Conservation (phyloP, 2,888 invertebrate genomes). For the Drosophila prostipennis region DNA sequence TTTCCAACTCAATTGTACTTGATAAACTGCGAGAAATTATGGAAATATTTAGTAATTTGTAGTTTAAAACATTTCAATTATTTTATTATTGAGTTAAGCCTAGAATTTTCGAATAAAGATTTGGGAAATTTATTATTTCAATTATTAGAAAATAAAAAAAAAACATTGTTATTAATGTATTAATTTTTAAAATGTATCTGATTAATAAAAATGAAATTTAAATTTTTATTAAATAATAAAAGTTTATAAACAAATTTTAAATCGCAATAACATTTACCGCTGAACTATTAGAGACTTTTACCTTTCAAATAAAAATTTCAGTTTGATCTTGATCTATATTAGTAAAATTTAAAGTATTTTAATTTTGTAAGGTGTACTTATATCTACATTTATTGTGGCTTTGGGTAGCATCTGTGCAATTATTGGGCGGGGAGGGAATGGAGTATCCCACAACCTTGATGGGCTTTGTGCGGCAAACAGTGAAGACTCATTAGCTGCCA, state of each 20-base stretch:
- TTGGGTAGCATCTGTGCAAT: conserved; percentile 49
- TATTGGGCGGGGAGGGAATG: conserved; percentile 17
- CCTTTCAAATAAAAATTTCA: background rate
- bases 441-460: conserved; percentile 61
- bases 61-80: too few species aligned
- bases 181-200: too few species aligned
- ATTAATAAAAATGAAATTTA: too few species aligned
- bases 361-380: conserved; percentile 4
- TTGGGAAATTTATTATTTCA: too few species aligned
- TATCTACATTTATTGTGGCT: conserved; percentile 17
- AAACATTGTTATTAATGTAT: too few species aligned
- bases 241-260: too few species aligned
- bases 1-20: conserved; percentile 23
- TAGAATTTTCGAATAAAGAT: too few species aligned
- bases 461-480: conserved; percentile 44
- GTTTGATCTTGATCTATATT: background rate
- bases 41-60: background rate
- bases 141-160: too few species aligned
- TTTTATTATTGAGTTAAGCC: too few species aligned
- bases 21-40: conserved; percentile 5
- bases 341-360: background rate
- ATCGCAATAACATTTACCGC: too few species aligned
- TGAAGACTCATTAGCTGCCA: conserved; percentile 57
- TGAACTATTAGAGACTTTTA: too few species aligned
- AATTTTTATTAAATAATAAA: too few species aligned